Percentiles rank a stretch among this genome's conserved stretches.
Evolutionary conservation across 1,140 invertebrate species (phyloP).

Genomic region (Ips nitidus): DNA sequence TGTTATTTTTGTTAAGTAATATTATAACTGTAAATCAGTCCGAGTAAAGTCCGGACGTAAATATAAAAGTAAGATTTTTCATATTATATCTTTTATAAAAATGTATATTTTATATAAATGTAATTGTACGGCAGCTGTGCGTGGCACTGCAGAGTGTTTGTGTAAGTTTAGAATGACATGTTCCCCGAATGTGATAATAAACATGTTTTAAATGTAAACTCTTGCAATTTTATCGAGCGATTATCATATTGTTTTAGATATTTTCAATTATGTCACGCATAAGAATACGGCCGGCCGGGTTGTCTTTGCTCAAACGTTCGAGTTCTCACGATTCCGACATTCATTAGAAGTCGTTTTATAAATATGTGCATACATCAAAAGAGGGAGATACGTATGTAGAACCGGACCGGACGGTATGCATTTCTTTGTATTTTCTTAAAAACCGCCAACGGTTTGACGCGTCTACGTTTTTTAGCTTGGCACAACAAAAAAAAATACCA

Average conservation of each 20-base stretch:
- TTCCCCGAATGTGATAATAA: conserved; percentile 51
- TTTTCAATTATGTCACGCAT: conserved; percentile 21
- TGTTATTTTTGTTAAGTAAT: conserved; percentile 42
- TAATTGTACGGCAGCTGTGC: not conserved
- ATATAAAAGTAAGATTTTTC: not conserved
- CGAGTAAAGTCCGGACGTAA: not conserved
- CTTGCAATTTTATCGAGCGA: conserved; percentile 42
- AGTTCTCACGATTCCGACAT: conserved; percentile 5
- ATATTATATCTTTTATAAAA: too few relatives aligned
- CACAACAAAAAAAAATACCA: too few relatives aligned
- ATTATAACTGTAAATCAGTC: conserved; percentile 13
- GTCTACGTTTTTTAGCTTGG: too few relatives aligned
- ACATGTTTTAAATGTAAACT: conserved; percentile 48
- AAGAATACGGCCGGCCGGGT: conserved; percentile 2
- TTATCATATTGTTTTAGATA: conserved; percentile 30
- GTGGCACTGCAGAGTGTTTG: not conserved
- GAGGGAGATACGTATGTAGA: not conserved
- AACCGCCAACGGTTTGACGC: too few relatives aligned
- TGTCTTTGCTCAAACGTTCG: not conserved
- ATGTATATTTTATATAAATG: not conserved
- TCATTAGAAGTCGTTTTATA: not conserved
- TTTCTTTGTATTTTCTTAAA: too few relatives aligned
- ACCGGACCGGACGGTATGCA: too few relatives aligned
- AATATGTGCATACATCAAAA: conserved; percentile 2
- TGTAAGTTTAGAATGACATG: conserved; percentile 34